Percentiles rank a stretch among this genome's conserved stretches.
These are phyloP conservation scores for Melopsittacus undulatus DNA, from an alignment of 2,797 vertebrate species.

Conservation along the genomic window DNA sequence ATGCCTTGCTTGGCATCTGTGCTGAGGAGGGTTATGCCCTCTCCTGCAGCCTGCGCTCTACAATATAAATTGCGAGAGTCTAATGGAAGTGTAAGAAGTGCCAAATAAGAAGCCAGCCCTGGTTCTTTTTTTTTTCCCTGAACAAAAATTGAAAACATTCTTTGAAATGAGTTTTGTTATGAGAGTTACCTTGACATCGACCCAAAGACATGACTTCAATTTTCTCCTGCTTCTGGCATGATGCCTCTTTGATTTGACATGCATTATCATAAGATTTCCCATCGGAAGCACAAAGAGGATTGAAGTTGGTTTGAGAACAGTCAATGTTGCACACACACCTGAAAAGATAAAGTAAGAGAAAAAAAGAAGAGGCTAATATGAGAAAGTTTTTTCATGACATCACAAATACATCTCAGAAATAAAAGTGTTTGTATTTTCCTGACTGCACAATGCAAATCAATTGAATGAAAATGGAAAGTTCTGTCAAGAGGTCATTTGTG, in stretches of 20 bases:
- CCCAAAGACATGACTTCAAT: slow-evolving; percentile 99
- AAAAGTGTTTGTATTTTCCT: neutral
- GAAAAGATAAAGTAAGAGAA: slow-evolving; percentile 40
- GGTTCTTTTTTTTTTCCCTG: neutral
- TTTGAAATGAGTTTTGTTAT: slow-evolving; percentile 75
- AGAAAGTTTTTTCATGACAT: neutral
- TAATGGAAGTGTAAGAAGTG: slow-evolving; percentile 29
- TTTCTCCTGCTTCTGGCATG: slow-evolving; percentile 98
- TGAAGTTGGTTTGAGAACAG: slow-evolving; percentile 99
- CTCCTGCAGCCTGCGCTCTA: neutral
- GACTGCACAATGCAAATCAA: slow-evolving; percentile 33
- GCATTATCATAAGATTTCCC: slow-evolving; percentile 99
- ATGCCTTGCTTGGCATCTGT: fast-evolving
- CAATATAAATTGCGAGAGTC: slow-evolving; percentile 2
- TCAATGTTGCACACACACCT: slow-evolving; percentile 99
- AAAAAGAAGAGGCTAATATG: slow-evolving; percentile 16
- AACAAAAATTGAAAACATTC: slow-evolving; percentile 69
- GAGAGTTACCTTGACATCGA: slow-evolving; percentile 94
- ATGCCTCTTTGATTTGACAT: slow-evolving; percentile 99
- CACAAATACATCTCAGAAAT: slow-evolving; percentile 33
- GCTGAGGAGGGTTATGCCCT: neutral
- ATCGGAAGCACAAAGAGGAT: slow-evolving; percentile 98
- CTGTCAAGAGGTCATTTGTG: neutral
- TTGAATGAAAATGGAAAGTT: slow-evolving; percentile 4
- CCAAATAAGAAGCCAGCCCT: slow-evolving; percentile 38